Evolutionary conservation across 2,888 invertebrate species (phyloP), one percentile per base, ranked within the genome.

Genomic region (Papilio protenor): DNA sequence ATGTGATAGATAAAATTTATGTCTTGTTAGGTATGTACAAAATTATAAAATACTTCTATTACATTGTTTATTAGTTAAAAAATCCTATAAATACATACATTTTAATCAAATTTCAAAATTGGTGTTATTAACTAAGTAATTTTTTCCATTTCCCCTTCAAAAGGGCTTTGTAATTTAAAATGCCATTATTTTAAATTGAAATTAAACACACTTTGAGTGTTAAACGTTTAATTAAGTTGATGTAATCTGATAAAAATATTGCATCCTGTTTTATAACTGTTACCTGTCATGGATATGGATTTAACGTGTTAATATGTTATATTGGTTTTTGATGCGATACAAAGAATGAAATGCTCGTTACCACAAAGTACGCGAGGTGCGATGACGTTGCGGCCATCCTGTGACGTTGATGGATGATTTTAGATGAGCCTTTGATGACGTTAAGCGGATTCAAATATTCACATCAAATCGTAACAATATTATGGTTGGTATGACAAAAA

Each of bases 331-430:
- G 45, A 66, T 66, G n/a, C 11, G 66, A 40, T 45, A 21, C 40
- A 21, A 57, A 16, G n/a, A 49, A 74, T 74, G 23, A 74, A 74
- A 74, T 74, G 23, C 40, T 74, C 74, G 74, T 74, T 74, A 74
- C 21, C 74, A 64, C 23, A 69, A 69, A 45, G 66, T 45, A 27
- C 47, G 45, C 55, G 10, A 33, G 57, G 73, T 47, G 14, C 57
- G 74, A 61, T 64, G 59, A 64, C 47, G 27, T 18, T 18, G 61
- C 57, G 47, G 74, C 3, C 33, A 3, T 8, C 47, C 16, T 66
- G 33, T 33, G 66, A 75, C 66, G 52, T 66, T 66, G 75, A 75
- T 66, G 18, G 52, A 75, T 52, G 66, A 49, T 52, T 69, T 66
- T 40, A 21, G 49, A 74, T 74, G 61, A 74, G 49, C 61, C 18